Conservation (phyloP, 1,140 invertebrate genomes). For the Drosophila bocki region DNA sequence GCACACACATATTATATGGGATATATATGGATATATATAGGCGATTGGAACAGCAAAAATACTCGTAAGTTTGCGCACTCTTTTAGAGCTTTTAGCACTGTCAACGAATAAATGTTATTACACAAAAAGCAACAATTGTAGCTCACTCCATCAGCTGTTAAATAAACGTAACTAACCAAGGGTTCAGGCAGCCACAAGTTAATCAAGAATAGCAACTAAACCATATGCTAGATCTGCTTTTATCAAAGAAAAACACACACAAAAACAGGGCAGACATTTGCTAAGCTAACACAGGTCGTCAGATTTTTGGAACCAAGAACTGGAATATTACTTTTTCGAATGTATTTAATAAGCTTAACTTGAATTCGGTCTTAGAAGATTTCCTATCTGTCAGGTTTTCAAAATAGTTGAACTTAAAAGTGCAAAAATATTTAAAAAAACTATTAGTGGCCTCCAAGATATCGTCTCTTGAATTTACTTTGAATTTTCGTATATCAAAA, state of each 20-base stretch:
- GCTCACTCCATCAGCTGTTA: constrained; percentile 51
- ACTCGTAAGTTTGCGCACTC: constrained; percentile 76
- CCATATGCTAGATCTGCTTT: constrained; percentile 62
- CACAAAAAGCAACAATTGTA: constrained; percentile 26
- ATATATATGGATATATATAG: constrained; percentile 5
- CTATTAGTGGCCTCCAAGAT: no score
- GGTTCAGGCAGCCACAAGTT: constrained; percentile 48
- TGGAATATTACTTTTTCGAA: no score
- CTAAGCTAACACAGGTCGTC: constrained; percentile 5
- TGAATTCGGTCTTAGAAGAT: no score
- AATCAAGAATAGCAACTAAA: constrained; percentile 47
- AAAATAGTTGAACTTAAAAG: no score
- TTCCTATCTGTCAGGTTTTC: no score
- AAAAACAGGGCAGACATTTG: neutral
- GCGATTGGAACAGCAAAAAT: constrained; percentile 26
- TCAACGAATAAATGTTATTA: constrained; percentile 79
- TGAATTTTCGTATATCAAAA: no score
- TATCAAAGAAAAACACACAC: constrained; percentile 49
- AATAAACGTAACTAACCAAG: constrained; percentile 49
- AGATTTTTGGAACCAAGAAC: no score
- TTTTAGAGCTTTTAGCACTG: constrained; percentile 78
- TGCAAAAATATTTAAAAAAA: no score
- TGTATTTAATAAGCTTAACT: no score
- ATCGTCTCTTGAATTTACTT: no score
- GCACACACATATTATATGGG: constrained; percentile 47